Conservation (phyloP, 2,797 vertebrate species). For the Myotis myotis region DNA sequence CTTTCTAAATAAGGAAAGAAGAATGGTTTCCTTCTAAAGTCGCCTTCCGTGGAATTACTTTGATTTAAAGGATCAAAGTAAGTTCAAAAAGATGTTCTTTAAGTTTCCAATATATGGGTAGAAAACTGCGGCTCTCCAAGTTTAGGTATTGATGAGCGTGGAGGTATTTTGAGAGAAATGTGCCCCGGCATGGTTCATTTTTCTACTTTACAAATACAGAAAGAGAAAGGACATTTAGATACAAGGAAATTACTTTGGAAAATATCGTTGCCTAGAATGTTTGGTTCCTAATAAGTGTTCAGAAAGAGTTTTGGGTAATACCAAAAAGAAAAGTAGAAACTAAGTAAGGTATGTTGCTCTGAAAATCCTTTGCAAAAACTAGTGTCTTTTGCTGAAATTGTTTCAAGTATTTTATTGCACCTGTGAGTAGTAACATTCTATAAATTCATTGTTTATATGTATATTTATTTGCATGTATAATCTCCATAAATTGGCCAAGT, state of each 20-base stretch:
- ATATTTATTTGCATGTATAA: neutral
- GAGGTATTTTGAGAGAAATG: neutral
- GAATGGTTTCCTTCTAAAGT: slow-evolving; percentile 4
- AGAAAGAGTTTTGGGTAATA: slow-evolving; percentile 17
- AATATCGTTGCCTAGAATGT: slow-evolving; percentile 34
- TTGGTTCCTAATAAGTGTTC: slow-evolving; percentile 18
- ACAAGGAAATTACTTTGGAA: slow-evolving; percentile 11
- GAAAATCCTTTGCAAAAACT: slow-evolving; percentile 2
- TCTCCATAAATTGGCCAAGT: slow-evolving; percentile 11
- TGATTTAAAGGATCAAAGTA: slow-evolving; percentile 22
- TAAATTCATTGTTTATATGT: neutral
- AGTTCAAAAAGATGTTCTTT: slow-evolving; percentile 15
- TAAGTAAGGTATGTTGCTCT: neutral
- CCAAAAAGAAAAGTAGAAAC: slow-evolving; percentile 30
- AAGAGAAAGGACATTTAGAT: slow-evolving; percentile 22
- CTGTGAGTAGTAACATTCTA: slow-evolving; percentile 1
- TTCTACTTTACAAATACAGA: neutral
- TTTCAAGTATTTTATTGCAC: slow-evolving; percentile 18
- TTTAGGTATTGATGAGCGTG: neutral
- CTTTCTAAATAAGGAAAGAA: slow-evolving; percentile 23
- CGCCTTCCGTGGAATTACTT: slow-evolving; percentile 13
- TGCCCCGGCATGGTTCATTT: neutral
- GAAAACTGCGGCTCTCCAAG: neutral
- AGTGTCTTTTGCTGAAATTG: neutral
- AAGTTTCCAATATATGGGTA: neutral